Conservation (phyloP, 1,140 invertebrate genomes). For the Tribolium madens region DNA sequence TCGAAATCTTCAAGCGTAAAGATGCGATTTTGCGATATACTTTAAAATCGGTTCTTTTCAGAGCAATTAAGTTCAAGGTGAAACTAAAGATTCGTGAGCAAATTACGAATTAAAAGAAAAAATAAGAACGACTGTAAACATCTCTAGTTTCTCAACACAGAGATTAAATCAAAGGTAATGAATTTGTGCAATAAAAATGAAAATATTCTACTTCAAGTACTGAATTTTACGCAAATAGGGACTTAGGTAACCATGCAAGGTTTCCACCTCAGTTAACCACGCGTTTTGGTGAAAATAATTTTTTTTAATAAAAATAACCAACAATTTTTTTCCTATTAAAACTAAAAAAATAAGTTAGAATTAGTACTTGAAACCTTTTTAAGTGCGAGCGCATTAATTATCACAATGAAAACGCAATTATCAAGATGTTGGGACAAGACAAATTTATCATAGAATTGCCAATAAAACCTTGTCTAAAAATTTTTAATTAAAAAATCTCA, state of each 20-base stretch:
- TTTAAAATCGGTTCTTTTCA: conserved; percentile 10
- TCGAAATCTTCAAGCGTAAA: conserved; percentile 14
- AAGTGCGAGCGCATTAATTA: too few relatives aligned
- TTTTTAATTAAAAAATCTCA: conserved; percentile 8
- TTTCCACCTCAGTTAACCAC: background rate
- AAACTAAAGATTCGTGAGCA: background rate
- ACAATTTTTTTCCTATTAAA: too few relatives aligned
- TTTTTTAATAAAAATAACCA: too few relatives aligned
- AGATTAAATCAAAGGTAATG: conserved; percentile 6
- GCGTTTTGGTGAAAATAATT: background rate
- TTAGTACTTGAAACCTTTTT: too few relatives aligned
- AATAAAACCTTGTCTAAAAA: conserved; percentile 10
- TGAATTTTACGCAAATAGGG: conserved; percentile 28
- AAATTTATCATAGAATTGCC: conserved; percentile 21
- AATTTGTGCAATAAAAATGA: conserved; percentile 26
- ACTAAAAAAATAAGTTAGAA: too few relatives aligned
- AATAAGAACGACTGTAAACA: background rate
- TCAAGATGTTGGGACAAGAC: conserved; percentile 16
- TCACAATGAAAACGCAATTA: background rate
- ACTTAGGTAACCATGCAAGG: background rate
- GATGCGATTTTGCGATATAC: conserved; percentile 16
- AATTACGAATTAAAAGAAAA: background rate
- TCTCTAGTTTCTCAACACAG: conserved; percentile 2
- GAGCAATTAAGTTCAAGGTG: conserved; percentile 26
- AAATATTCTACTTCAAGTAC: conserved; percentile 4